Percentiles rank a stretch among this genome's conserved stretches.
Conservation (phyloP, 2,888 invertebrate genomes). For the Cancer borealis region DNA sequence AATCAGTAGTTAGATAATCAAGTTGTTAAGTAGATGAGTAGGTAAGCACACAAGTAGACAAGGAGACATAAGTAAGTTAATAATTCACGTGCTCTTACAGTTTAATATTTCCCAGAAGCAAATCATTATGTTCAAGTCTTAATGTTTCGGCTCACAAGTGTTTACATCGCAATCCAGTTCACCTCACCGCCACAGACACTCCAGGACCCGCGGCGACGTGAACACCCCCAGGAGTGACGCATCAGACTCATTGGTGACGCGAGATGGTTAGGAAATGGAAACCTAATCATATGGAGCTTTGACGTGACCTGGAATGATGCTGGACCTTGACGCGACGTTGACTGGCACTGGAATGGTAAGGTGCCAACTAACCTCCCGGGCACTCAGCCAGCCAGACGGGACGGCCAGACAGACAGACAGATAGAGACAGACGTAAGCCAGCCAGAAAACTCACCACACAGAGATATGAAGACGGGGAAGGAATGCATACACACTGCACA, state of each 20-base stretch:
- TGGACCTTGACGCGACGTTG: background rate
- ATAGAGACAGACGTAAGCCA: background rate
- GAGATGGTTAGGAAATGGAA: background rate
- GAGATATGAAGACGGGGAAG: too few relatives aligned
- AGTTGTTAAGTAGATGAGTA: background rate
- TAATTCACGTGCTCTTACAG: background rate
- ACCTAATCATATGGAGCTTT: background rate
- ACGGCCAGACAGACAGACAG: too few relatives aligned
- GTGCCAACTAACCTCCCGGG: background rate
- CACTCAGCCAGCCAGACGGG: background rate
- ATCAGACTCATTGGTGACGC: background rate
- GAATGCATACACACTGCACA: too few relatives aligned
- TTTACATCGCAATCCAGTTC: background rate
- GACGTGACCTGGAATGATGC: background rate
- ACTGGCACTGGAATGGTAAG: background rate
- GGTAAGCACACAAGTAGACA: background rate
- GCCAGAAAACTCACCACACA: too few relatives aligned
- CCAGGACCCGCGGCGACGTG: background rate
- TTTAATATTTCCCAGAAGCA: background rate
- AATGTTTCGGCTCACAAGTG: background rate
- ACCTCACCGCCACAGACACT: background rate
- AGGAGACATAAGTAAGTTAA: background rate
- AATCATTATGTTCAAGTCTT: background rate
- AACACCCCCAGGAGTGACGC: background rate
- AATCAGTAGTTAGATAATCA: background rate